phyloP scores from a whole-genome alignment of 2,888 invertebrate species.

The Oegoconia quadripuncta region DNA sequence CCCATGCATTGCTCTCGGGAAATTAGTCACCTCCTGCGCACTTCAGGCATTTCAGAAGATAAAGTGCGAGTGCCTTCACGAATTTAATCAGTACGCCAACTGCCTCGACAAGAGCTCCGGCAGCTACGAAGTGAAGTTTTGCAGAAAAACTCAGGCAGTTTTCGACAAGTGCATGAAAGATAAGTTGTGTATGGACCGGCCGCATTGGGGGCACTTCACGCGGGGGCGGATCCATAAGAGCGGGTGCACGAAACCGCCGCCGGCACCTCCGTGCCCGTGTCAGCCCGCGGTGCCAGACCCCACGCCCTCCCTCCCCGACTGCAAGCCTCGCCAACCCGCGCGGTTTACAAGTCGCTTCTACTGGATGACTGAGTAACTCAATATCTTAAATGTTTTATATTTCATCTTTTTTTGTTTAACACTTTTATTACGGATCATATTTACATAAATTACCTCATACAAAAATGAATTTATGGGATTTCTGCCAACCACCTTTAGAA shows the following conservation, averaged over 20 bases:
- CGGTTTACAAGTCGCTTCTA: slow-evolving; percentile 81
- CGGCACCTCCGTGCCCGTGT: slow-evolving; percentile 66
- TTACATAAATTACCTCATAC: neutral
- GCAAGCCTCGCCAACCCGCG: slow-evolving; percentile 76
- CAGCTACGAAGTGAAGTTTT: slow-evolving; percentile 83
- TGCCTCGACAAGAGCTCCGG: slow-evolving; percentile 88
- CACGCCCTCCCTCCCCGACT: slow-evolving; percentile 82
- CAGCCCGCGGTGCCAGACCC: slow-evolving; percentile 81
- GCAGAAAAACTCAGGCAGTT: slow-evolving; percentile 90
- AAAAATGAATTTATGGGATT: neutral
- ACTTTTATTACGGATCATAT: no score
- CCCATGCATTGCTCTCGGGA: slow-evolving; percentile 91
- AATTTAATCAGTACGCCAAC: slow-evolving; percentile 89
- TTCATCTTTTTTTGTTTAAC: neutral
- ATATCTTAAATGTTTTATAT: neutral
- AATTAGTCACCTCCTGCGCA: slow-evolving; percentile 84
- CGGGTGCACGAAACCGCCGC: slow-evolving; percentile 76
- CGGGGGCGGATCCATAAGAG: slow-evolving; percentile 82
- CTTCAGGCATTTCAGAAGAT: slow-evolving; percentile 88
- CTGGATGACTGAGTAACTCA: slow-evolving; percentile 60
- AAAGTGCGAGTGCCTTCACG: slow-evolving; percentile 87
- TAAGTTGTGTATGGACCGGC: slow-evolving; percentile 86
- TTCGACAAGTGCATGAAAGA: slow-evolving; percentile 91
- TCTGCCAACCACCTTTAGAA: no score
- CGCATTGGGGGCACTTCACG: slow-evolving; percentile 89